Evolutionary conservation across 2,113 vertebrate species (phyloP), one percentile per base, ranked within the genome.

Genomic region (Gulo gulo): DNA sequence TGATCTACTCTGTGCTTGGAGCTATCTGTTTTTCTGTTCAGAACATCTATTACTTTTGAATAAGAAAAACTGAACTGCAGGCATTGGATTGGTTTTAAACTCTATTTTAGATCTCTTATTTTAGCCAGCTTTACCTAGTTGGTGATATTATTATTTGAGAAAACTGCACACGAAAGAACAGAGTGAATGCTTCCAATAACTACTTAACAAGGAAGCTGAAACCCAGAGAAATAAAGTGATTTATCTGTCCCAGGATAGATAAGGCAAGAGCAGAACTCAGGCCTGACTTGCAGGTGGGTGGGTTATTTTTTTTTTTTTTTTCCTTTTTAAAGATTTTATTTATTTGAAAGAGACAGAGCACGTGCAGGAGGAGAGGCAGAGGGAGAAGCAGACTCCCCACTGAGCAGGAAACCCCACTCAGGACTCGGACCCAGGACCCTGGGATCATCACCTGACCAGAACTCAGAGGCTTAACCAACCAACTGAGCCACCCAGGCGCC

Each of bases 81-180:
- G 59, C 92, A 61, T 67, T 82, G 16, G 20, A 52, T 47, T 92
- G 69, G n/a, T 92, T 93, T 61, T 79, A 91, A 96, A 93, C 4
- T 63, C 65, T 59, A 83, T 80, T 96, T 87, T 83, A 69, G 88
- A 89, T 65, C n/a, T 85, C 59, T 69, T 57, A 92, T 42, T 94
- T 94, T 78, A 73, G 29, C 36, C 31, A 94, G 67, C 59, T 83
- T 96, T 89, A 95, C 63, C 26, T 83, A 94, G 47, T 57, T 90
- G 84, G 47, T 26, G 87, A 11, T 73, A 59, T 42, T 94, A 94
- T 55, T n/a, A 84, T 50, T 76, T 82, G 45, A 94, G 84, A 80
- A 95, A 90, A 94, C 1, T 83, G 29, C 59, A 88, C 50, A 92
- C 6, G 59, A 83, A 73, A 96, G 86, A 95, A 24, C 4, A 79